Percentiles rank a stretch among this genome's conserved stretches.
phyloP scores from a whole-genome alignment of 2,888 invertebrate species.

The Rhamphomyia laevipes region DNA sequence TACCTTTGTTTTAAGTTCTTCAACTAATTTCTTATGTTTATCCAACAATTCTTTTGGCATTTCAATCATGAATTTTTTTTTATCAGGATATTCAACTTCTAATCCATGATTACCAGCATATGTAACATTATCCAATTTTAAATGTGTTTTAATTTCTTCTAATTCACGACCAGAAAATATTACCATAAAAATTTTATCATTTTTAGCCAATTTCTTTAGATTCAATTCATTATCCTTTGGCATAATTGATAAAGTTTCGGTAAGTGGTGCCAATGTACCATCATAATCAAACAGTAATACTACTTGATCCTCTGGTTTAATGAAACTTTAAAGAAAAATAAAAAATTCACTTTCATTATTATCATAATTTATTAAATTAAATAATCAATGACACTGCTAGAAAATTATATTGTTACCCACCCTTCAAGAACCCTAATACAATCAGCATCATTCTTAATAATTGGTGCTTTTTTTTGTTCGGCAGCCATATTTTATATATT shows the following conservation, averaged over 20 bases:
- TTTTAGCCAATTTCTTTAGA: conserved; percentile 52
- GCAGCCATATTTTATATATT: conserved; percentile 27
- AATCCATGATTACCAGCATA: conserved; percentile 67
- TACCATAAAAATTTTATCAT: conserved; percentile 58
- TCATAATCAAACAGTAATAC: conserved; percentile 63
- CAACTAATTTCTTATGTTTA: conserved; percentile 52
- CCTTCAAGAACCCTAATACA: conserved; percentile 34
- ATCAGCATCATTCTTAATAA: conserved; percentile 34
- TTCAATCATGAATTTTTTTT: conserved; percentile 62
- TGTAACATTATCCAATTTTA: conserved; percentile 45
- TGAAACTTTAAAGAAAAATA: conserved; percentile 23
- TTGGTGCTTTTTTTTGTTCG: conserved; percentile 37
- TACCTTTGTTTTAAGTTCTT: conserved; percentile 54
- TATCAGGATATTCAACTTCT: conserved; percentile 64
- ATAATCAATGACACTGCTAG: background rate
- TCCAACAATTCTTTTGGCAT: conserved; percentile 59
- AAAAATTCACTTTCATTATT: background rate
- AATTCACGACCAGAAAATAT: conserved; percentile 62
- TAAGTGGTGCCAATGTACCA: conserved; percentile 63
- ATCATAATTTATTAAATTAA: conserved; percentile 1
- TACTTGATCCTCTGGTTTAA: conserved; percentile 54
- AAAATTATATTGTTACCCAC: conserved; percentile 20
- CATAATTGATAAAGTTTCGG: conserved; percentile 47
- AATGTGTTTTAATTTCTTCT: conserved; percentile 61
- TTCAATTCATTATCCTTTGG: conserved; percentile 64